phyloP scores from a whole-genome alignment of 1,140 invertebrate species.

The Battus philenor region DNA sequence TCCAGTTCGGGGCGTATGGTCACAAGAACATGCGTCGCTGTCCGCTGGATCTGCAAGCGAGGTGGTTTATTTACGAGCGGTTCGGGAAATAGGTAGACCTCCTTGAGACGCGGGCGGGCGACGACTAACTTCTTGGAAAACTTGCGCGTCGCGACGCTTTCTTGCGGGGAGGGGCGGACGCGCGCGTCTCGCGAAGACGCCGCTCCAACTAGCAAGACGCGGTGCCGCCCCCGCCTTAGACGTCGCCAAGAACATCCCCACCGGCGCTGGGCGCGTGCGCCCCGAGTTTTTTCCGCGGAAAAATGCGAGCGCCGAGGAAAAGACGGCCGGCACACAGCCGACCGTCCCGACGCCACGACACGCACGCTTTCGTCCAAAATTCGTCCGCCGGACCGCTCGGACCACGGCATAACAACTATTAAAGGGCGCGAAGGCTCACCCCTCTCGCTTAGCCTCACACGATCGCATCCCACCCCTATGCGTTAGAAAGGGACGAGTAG shows the following conservation, averaged over 20 bases:
- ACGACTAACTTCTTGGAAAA: slow-evolving; percentile 76
- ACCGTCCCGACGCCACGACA: slow-evolving; percentile 26
- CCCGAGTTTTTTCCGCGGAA: slow-evolving; percentile 71
- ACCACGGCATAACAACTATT: slow-evolving; percentile 64
- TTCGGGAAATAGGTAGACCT: slow-evolving; percentile 63
- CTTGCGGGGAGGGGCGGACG: slow-evolving; percentile 71
- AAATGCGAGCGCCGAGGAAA: slow-evolving; percentile 72
- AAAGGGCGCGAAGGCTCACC: slow-evolving; percentile 61
- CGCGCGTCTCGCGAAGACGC: slow-evolving; percentile 70
- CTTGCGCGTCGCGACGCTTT: slow-evolving; percentile 68
- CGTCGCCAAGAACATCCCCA: slow-evolving; percentile 71
- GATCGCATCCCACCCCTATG: slow-evolving; percentile 43
- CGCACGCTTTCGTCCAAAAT: slow-evolving; percentile 39
- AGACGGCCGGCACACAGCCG: slow-evolving; percentile 45
- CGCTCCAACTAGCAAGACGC: slow-evolving; percentile 73
- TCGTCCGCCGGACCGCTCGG: slow-evolving; percentile 53
- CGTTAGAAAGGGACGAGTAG: slow-evolving; percentile 57
- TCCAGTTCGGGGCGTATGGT: slow-evolving; percentile 64
- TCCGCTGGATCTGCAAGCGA: slow-evolving; percentile 46
- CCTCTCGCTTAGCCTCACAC: slow-evolving; percentile 61
- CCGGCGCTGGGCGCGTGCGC: slow-evolving; percentile 65
- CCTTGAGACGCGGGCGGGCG: slow-evolving; percentile 71
- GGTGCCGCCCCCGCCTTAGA: slow-evolving; percentile 72
- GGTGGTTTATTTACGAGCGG: slow-evolving; percentile 27
- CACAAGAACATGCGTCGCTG: slow-evolving; percentile 57